Evolutionary conservation across 1,140 invertebrate species (phyloP), one percentile per base, ranked within the genome.

Genomic region (Apis laboriosa): DNA sequence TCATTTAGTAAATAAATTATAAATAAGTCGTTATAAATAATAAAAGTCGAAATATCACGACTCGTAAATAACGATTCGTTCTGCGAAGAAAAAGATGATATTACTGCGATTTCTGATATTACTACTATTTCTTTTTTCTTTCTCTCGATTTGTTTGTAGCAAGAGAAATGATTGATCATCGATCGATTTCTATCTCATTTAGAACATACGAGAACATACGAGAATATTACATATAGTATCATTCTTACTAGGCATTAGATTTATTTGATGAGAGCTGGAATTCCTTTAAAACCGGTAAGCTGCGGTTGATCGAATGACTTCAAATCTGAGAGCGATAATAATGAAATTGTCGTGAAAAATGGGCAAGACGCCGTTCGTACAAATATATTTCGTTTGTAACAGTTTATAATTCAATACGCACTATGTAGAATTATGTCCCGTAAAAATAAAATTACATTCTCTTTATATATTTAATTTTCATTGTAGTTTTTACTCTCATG

Each of bases 81-180:
- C 28, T 8, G 49, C 64, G 56, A 67, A 70, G 66, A 76, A 56
- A 28, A 71, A 56, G 34, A 71, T 56, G 51, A 43, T 43, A 43
- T 28, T 19, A 51, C 9, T 15, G 11, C 9, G 24, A 21, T 19
- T 66, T n/a, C n/a, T n/a, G 51, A 43, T 43, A 43, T 28, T 19
- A 51, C 9, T 15, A 7, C 9, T 19, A 21, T 19, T 66, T 19
- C 78, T 56, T 79, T 66, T 67, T 56, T 34, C 64, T 81, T 75
- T 74, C 72, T 80, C 66, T 80, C 86, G 87, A 90, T 90, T 90
- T 88, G 86, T 90, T 81, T 83, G 71, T 78, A 77, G 77, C 78
- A 81, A 80, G 83, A 88, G 84, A 72, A 89, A 90, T 90, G 89
- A 90, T 86, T 88, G 88, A 90, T 90, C 87, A 90, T 90, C 87